Conservation (phyloP, 2,888 invertebrate genomes). For the Adelphocoris suturalis region DNA sequence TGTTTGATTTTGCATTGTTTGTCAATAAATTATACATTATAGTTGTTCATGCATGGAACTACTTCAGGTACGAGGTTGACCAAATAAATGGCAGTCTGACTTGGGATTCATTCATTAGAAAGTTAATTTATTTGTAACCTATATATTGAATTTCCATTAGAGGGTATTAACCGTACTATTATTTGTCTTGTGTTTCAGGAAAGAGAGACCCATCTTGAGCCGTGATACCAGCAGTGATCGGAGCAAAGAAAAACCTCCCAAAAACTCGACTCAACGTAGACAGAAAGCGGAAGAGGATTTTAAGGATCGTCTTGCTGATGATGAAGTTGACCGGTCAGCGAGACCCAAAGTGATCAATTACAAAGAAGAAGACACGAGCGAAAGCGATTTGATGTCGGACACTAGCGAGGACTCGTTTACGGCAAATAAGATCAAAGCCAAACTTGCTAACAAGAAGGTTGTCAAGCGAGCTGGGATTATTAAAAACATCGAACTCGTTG, state of each 20-base stretch:
- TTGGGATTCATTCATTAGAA: too few species aligned
- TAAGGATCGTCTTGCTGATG: conserved; percentile 59
- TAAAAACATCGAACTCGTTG: conserved; percentile 83
- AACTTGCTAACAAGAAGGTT: conserved; percentile 78
- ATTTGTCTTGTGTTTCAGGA: conserved; percentile 30
- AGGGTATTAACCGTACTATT: neutral
- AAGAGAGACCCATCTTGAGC: conserved; percentile 52
- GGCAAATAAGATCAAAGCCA: conserved; percentile 70
- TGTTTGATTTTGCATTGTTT: too few species aligned
- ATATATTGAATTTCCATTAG: neutral
- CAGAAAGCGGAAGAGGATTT: conserved; percentile 38
- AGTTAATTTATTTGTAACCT: too few species aligned
- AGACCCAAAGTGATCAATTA: conserved; percentile 71
- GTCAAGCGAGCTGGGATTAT: conserved; percentile 80
- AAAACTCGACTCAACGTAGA: neutral
- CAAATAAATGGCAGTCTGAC: too few species aligned
- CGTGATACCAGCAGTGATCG: conserved; percentile 71
- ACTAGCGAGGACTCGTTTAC: conserved; percentile 62
- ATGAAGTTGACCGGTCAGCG: conserved; percentile 55
- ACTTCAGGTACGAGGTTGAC: too few species aligned
- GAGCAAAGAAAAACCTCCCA: conserved; percentile 66
- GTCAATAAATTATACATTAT: too few species aligned
- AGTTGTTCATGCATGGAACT: too few species aligned
- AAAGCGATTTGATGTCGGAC: conserved; percentile 72
- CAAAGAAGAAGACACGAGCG: conserved; percentile 73